Percentiles rank a stretch among this genome's conserved stretches.
Evolutionary conservation across 2,797 vertebrate species (phyloP).

Genomic region (Ciconia nigra): DNA sequence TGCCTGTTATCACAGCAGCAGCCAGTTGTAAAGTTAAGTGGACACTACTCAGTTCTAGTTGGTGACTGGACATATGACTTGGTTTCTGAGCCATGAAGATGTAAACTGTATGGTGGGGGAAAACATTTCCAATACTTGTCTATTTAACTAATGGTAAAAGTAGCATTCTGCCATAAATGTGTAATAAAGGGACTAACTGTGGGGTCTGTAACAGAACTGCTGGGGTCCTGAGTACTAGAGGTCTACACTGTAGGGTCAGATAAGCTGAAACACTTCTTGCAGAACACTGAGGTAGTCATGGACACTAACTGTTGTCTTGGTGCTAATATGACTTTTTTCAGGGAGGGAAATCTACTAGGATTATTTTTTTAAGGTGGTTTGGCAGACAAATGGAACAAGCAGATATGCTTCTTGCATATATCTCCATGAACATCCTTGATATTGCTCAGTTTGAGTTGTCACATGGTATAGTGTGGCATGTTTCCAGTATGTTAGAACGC

Average conservation of each 20-base stretch:
- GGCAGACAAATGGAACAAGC: conserved; percentile 6
- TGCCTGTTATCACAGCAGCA: neutral
- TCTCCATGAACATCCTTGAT: neutral
- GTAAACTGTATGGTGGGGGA: neutral
- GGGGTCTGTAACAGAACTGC: neutral
- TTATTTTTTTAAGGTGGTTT: neutral
- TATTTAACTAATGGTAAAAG: neutral
- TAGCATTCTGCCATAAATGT: neutral
- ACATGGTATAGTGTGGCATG: neutral
- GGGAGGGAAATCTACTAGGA: neutral
- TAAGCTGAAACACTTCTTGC: neutral
- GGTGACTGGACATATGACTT: neutral
- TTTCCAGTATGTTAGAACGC: neutral
- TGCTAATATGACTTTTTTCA: neutral
- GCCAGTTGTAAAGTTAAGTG: neutral
- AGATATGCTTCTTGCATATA: neutral
- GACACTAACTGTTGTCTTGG: conserved; percentile 10
- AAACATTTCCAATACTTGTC: neutral
- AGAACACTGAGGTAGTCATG: neutral
- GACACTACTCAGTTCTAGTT: neutral
- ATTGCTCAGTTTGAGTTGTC: neutral
- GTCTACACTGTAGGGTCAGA: neutral
- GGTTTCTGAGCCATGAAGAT: neutral
- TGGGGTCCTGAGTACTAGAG: neutral
- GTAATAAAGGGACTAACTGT: neutral